Evolutionary conservation across 2,888 invertebrate genomes (phyloP), one percentile per base, ranked within the genome.

Genomic region (Cryptosula pallasiana): DNA sequence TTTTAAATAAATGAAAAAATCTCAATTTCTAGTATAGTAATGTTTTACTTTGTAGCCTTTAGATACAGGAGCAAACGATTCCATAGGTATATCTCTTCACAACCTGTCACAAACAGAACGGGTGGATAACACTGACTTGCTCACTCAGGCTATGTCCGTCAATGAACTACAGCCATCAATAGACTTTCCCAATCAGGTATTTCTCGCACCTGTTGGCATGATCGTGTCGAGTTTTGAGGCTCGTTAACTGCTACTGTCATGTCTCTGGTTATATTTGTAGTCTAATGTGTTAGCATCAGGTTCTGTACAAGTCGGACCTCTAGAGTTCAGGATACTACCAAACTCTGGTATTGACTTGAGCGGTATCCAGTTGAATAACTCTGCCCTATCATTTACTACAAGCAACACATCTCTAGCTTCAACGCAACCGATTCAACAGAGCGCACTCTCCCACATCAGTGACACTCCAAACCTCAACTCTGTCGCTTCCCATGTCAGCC

Each of bases 111-210:
- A 72, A 63, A 54, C 72, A 34, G 25, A 32, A 23, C 34, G 54
- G 20, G 72, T 72, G 35, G 71, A 73, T 27, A 74, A 74, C 69
- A 69, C n/a, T n/a, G 86, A 86, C 74, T 79, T 86, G 0, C 78
- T 86, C 55, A 86, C 85, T 0, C 86, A 86, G 76, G 86, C 86
- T 0, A 85, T 86, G 85, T 82, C 81, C 34, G 63, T 63, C 27
- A 63, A 63, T 34, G 86, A 86, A 74, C 76, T 86, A 0, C 82
- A 81, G 75, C 77, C 78, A 1, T 75, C 81, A 23, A 3, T 36
- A 16, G 45, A 70, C 45, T 70, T 70, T 29, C 70, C 13, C 2
- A 9, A 5, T 5, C 58, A 58, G 25, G 58, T 27, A 23, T 9
- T 27, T 25, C n/a, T 58, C n/a, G n/a, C n/a, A n/a, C n/a, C n/a